These are phyloP conservation scores for Chaunax sp. DNA, from an alignment of 2,797 vertebrate species.

Conservation along the genomic window DNA sequence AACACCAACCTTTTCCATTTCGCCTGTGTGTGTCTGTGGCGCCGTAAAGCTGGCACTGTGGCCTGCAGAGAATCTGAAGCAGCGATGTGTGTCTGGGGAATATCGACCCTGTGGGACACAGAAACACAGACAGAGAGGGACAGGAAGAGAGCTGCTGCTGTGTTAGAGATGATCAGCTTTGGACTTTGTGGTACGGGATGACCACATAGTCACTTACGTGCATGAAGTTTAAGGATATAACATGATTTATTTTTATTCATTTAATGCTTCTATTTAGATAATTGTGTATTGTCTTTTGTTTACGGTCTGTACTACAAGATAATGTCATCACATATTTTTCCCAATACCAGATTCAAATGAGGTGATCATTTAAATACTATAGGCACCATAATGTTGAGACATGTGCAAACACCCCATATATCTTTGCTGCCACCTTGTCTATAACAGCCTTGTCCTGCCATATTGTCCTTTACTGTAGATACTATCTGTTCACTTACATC, in stretches of 20 bases:
- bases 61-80: conserved; percentile 53
- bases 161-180: conserved; percentile 28
- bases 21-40: conserved; percentile 60
- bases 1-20: conserved; percentile 57
- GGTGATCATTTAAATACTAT: too few species aligned
- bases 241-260: not conserved
- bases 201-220: conserved; percentile 13
- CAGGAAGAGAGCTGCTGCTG: conserved; percentile 12
- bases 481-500: not conserved
- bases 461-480: not conserved
- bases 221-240: not conserved
- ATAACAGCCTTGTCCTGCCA: too few species aligned
- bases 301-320: not conserved
- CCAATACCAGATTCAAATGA: too few species aligned
- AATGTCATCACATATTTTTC: not conserved
- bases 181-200: not conserved
- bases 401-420: too few species aligned
- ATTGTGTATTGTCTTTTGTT: not conserved
- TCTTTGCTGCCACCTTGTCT: too few species aligned
- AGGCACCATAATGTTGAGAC: too few species aligned
- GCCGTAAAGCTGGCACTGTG: conserved; percentile 63
- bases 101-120: conserved; percentile 47
- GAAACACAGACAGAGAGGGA: conserved; percentile 2
- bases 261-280: not conserved
- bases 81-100: conserved; percentile 56